These are phyloP conservation scores for Triplophysa rosa DNA, from an alignment of 2,113 vertebrate genomes.

Conservation along the genomic window DNA sequence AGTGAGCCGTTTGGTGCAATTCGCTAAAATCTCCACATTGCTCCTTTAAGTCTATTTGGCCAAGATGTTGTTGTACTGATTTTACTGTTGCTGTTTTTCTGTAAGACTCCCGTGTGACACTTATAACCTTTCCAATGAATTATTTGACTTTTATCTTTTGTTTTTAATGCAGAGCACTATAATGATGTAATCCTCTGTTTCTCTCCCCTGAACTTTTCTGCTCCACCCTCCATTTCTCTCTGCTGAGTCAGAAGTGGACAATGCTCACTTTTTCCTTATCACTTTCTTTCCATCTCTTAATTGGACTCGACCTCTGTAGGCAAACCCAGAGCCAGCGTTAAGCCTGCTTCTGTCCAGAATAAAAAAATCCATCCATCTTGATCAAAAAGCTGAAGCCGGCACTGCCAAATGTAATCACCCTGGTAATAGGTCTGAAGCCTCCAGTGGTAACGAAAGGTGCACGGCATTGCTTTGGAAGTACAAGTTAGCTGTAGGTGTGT, in stretches of 20 bases:
- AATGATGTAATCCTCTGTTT: background rate
- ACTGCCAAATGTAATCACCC: slow-evolving; percentile 56
- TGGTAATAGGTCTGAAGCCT: slow-evolving; percentile 46
- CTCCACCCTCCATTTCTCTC: background rate
- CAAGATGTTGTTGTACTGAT: too few species aligned
- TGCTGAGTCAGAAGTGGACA: slow-evolving; percentile 39
- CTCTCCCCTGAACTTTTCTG: background rate
- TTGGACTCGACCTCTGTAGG: slow-evolving; percentile 53
- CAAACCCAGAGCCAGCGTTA: slow-evolving; percentile 41
- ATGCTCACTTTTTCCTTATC: slow-evolving; percentile 24
- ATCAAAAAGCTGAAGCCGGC: slow-evolving; percentile 49
- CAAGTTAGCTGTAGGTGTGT: slow-evolving; percentile 16
- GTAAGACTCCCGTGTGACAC: too few species aligned
- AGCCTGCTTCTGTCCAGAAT: slow-evolving; percentile 47
- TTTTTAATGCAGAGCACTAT: background rate
- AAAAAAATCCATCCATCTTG: slow-evolving; percentile 60
- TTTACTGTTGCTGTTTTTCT: too few species aligned
- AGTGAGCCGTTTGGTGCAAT: too few species aligned
- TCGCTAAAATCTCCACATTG: too few species aligned
- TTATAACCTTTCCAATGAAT: background rate
- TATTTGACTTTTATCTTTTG: background rate
- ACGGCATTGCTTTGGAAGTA: slow-evolving; percentile 4
- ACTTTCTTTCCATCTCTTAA: slow-evolving; percentile 49
- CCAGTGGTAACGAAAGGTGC: background rate
- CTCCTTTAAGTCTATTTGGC: too few species aligned